Evolutionary conservation across 2,888 invertebrate species (phyloP).

Genomic region (Callinectes sapidus): DNA sequence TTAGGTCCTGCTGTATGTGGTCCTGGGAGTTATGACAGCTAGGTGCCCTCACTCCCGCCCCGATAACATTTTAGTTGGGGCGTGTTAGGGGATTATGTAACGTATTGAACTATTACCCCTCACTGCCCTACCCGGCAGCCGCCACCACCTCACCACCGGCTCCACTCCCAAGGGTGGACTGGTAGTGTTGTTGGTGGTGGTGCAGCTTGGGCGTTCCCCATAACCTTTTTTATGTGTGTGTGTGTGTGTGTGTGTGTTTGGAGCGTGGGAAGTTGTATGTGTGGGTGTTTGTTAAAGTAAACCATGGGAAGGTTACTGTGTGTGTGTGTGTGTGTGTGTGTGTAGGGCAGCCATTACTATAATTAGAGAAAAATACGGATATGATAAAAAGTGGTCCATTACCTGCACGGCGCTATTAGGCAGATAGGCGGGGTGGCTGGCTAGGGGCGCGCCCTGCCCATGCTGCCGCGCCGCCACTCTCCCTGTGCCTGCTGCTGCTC

Average conservation of each 20-base stretch:
- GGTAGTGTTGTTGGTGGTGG: neutral
- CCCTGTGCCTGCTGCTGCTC: neutral
- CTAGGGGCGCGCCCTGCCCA: neutral
- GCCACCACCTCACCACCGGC: too few relatives aligned
- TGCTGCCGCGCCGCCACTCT: neutral
- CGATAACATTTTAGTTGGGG: too few relatives aligned
- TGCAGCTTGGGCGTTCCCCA: neutral
- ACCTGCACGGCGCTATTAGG: neutral
- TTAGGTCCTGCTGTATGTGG: too few relatives aligned
- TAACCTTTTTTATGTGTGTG: neutral
- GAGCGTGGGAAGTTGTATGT: neutral
- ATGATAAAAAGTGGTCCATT: neutral
- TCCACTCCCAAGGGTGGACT: neutral
- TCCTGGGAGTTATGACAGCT: too few relatives aligned
- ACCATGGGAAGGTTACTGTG: neutral
- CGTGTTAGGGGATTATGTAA: too few relatives aligned
- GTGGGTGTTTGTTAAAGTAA: neutral
- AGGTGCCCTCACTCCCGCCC: too few relatives aligned
- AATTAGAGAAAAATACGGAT: neutral
- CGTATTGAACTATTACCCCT: too few relatives aligned
- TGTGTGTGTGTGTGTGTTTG: neutral
- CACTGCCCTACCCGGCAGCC: too few relatives aligned
- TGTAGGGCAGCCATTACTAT: neutral
- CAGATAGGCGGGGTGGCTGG: neutral
- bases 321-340: constrained; percentile 12